Conservation (phyloP, 1,140 invertebrate species). For the Matsumurasca onukii region DNA sequence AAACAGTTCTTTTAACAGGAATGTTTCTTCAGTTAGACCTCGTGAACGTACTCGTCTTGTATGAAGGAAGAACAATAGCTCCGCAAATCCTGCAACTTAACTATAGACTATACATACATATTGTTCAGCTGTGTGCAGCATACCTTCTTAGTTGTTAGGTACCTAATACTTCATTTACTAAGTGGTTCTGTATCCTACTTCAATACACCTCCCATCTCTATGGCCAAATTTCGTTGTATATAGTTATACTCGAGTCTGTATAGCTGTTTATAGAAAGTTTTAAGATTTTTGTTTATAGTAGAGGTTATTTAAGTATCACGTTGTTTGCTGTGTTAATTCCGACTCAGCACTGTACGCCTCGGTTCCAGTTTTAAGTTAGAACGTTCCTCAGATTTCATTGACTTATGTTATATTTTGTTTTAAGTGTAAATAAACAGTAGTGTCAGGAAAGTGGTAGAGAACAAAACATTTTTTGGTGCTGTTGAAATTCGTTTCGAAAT, state of each 20-base stretch:
- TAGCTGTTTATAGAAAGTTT: slow-evolving; percentile 10
- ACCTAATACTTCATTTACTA: background rate
- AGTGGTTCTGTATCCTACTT: background rate
- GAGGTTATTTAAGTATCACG: background rate
- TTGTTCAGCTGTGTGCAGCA: background rate
- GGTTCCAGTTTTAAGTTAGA: background rate
- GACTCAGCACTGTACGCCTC: background rate
- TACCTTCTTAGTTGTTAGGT: background rate
- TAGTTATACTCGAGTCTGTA: slow-evolving; percentile 1
- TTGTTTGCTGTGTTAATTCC: too few relatives aligned
- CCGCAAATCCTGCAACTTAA: background rate
- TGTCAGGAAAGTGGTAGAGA: too few relatives aligned
- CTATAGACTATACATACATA: background rate
- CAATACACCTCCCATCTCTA: background rate
- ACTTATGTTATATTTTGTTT: too few relatives aligned
- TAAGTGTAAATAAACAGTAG: too few relatives aligned
- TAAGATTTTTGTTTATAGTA: background rate
- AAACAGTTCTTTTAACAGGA: slow-evolving; percentile 7
- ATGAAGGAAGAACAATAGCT: too few relatives aligned
- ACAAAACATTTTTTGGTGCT: too few relatives aligned
- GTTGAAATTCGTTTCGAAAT: too few relatives aligned
- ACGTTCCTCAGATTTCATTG: background rate
- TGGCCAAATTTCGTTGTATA: slow-evolving; percentile 2
- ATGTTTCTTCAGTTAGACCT: slow-evolving; percentile 12
- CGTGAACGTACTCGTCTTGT: too few relatives aligned